Conservation (phyloP, 1,140 invertebrate genomes). For the Telenomus remus region DNA sequence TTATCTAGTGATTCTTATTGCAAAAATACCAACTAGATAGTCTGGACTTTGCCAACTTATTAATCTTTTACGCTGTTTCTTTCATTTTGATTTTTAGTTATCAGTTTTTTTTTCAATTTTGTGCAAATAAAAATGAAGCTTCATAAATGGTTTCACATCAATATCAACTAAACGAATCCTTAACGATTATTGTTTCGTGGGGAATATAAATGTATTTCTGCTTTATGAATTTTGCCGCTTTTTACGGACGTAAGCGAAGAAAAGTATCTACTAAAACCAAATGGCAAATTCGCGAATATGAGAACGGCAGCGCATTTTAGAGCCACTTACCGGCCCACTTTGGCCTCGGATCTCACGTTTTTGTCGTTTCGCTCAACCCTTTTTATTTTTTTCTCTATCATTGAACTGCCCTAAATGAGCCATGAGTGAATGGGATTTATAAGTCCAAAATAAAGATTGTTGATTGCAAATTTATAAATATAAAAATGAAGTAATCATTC, state of each 20-base stretch:
- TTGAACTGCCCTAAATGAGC: constrained; percentile 4
- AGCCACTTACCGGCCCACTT: constrained; percentile 56
- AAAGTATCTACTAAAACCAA: constrained; percentile 44
- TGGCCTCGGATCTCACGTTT: constrained; percentile 54
- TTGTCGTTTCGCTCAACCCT: constrained; percentile 33
- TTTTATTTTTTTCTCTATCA: constrained; percentile 33
- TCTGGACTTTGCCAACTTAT: too few species aligned
- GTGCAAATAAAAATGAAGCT: too few species aligned
- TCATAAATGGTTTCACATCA: too few species aligned
- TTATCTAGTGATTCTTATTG: too few species aligned
- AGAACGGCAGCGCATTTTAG: constrained; percentile 55
- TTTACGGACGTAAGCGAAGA: constrained; percentile 22
- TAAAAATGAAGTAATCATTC: too few species aligned
- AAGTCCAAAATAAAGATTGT: background rate
- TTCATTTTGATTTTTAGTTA: too few species aligned
- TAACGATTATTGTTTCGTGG: too few species aligned
- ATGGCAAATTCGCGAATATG: constrained; percentile 52
- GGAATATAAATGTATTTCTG: background rate
- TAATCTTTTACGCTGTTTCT: too few species aligned
- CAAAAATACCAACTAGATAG: too few species aligned
- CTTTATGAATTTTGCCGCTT: constrained; percentile 39
- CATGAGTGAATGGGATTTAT: constrained; percentile 1
- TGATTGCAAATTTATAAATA: constrained; percentile 1
- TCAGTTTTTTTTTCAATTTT: too few species aligned
- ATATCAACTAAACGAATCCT: too few species aligned